Evolutionary conservation across 1,140 invertebrate genomes (phyloP), one percentile per base, ranked within the genome.

Genomic region (Pissodes strobi): DNA sequence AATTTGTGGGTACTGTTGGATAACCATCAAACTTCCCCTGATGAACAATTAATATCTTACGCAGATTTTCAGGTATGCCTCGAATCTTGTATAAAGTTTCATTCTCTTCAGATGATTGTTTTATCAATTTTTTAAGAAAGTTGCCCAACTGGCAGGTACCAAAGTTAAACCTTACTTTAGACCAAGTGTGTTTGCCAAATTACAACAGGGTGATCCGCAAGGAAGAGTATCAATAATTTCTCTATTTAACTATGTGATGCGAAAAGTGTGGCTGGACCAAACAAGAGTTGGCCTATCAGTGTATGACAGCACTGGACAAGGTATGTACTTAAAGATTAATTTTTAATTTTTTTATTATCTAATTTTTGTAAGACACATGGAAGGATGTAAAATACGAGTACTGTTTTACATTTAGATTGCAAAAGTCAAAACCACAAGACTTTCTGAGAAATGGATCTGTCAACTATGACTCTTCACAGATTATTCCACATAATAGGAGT

Each of bases 181-280:
- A 23, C 86, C 94, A 1, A 87, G 85, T 60, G 87, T 94, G 12
- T 98, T 96, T 80, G 88, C 90, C 0, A 92, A 93, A 72, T 78
- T 98, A 1, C 87, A 93, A 75, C 87, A 91, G 55, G 87, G 86
- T 22, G 93, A 96, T 75, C 86, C 88, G 0, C 87, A 91, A 78
- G 93, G 93, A 9, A 80, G 90, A 60, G 88, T 95, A 2, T 87
- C 88, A 34, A 90, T 91, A 2, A 86, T 88, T 76, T 90, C 92
- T 6, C 83, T 98, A 39, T 97, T 97, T 76, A 97, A 97, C 72
- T 98, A 97, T 78, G 89, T 95, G 0, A 97, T 98, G 93, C 83
- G 92, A 15, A 93, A 96, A 79, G 90, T 95, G 2, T 97, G 94
- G 94, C 79, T 96, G 5, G 90, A 93, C 73, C 94, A 98, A 78